These are phyloP conservation scores for Loripinus fragilis DNA, from an alignment of 2,888 invertebrate genomes.

Conservation along the genomic window DNA sequence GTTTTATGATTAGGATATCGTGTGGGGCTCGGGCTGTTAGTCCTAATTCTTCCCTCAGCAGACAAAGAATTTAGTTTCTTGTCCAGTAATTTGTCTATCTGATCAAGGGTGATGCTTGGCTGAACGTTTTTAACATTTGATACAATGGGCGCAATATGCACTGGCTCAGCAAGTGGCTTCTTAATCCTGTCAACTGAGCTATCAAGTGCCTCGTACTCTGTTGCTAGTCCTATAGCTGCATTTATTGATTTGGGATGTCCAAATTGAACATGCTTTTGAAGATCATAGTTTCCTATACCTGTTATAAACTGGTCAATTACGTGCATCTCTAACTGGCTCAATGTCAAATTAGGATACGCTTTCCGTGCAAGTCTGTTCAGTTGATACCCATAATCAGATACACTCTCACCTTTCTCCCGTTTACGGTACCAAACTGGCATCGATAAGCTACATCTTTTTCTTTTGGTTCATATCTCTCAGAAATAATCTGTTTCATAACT, in stretches of 20 bases:
- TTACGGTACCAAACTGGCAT: conserved; percentile 37
- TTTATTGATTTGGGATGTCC: conserved; percentile 20
- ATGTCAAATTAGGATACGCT: conserved; percentile 27
- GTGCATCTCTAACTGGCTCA: not conserved
- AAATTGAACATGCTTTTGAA: too few species aligned
- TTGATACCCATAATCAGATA: too few species aligned
- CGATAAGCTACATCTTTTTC: conserved; percentile 31
- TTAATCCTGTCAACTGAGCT: conserved; percentile 1
- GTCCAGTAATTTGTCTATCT: not conserved
- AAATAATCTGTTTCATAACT: conserved; percentile 4
- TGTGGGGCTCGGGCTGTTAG: not conserved
- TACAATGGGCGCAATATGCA: not conserved
- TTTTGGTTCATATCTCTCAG: conserved; percentile 28
- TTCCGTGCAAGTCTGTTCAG: conserved; percentile 20
- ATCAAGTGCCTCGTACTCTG: conserved; percentile 13
- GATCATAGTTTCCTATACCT: conserved; percentile 30
- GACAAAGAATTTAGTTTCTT: not conserved
- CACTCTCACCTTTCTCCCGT: conserved; percentile 32
- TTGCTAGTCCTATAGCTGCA: conserved; percentile 12
- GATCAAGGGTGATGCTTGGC: not conserved
- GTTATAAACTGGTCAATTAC: conserved; percentile 33
- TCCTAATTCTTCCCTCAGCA: not conserved
- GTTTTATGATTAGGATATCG: not conserved
- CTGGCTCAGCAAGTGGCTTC: not conserved
- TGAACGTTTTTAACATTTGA: not conserved